These are phyloP conservation scores for Callorhinus ursinus DNA, from an alignment of 2,113 vertebrate genomes.

Conservation along the genomic window DNA sequence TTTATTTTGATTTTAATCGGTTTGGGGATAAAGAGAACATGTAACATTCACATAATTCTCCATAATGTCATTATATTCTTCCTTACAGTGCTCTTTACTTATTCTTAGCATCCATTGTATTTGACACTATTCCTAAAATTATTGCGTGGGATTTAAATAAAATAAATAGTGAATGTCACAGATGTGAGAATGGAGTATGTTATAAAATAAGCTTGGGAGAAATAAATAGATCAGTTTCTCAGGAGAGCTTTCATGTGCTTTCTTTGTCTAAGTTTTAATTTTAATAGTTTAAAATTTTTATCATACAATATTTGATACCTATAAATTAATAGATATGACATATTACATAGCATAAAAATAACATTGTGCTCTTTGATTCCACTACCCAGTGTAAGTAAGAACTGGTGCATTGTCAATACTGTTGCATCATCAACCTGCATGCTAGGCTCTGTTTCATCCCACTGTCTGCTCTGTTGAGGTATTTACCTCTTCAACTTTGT, in stretches of 20 bases:
- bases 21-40: neutral
- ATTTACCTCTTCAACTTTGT: neutral
- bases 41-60: neutral
- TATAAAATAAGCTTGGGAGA: slow-evolving; percentile 1
- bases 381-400: fast-evolving
- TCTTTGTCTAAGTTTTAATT: neutral
- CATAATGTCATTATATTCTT: neutral
- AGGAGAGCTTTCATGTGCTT: neutral
- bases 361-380: neutral
- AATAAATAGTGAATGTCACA: neutral
- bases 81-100: neutral
- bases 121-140: neutral
- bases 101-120: neutral
- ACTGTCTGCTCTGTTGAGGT: neutral
- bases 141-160: neutral
- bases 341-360: neutral
- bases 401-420: neutral
- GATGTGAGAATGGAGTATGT: neutral
- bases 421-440: too few species aligned
- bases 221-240: neutral
- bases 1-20: slow-evolving; percentile 21
- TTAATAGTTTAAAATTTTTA: slow-evolving; percentile 48
- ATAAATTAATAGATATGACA: neutral
- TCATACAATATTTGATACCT: neutral
- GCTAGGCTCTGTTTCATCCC: neutral